phyloP scores from a whole-genome alignment of 2,888 invertebrate species.

The Spatulosminthurus flaviceps region DNA sequence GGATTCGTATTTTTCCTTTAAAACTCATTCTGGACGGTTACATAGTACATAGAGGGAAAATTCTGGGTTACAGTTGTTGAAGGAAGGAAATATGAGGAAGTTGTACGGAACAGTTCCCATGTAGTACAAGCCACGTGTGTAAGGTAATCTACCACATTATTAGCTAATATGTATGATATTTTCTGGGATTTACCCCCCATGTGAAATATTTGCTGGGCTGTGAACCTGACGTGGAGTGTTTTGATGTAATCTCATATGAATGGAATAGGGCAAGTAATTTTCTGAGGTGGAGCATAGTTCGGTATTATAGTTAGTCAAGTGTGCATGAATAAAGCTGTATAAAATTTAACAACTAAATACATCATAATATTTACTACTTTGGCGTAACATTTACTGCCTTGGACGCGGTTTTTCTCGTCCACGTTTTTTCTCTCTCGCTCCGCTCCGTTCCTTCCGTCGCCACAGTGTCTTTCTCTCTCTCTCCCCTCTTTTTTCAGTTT shows the following conservation, averaged over 20 bases:
- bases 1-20: neutral
- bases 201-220: neutral
- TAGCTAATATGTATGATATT: neutral
- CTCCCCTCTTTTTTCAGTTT: neutral
- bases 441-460: neutral
- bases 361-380: constrained; percentile 14
- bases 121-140: neutral
- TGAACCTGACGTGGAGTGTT: neutral
- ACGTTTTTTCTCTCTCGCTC: neutral
- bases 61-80: too few species aligned
- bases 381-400: constrained; percentile 3
- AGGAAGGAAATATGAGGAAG: neutral
- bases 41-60: neutral
- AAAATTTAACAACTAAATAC: neutral
- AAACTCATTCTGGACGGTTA: neutral
- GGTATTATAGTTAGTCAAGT: neutral
- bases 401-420: neutral
- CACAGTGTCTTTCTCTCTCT: neutral
- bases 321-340: neutral
- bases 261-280: constrained; percentile 2
- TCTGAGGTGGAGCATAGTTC: neutral
- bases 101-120: neutral
- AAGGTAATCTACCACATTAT: constrained; percentile 2
- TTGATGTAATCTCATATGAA: neutral
- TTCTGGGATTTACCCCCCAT: neutral